Percentiles rank a stretch among this genome's conserved stretches.
Evolutionary conservation across 2,797 vertebrate genomes (phyloP).

Genomic region (Denticeps clupeoides): DNA sequence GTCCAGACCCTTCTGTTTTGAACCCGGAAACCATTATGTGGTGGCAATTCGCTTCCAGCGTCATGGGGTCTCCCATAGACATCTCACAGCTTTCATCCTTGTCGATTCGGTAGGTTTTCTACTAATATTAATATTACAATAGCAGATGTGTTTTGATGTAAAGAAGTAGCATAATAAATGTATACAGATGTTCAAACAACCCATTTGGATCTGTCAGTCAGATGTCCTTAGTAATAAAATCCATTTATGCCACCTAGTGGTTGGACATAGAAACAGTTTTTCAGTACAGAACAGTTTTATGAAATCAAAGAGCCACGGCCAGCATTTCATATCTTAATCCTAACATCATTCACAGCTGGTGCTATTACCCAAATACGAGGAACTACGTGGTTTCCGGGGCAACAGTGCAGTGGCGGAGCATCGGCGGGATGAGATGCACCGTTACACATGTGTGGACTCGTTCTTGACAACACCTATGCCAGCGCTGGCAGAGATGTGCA

Average conservation of each 20-base stretch:
- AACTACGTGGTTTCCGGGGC: slow-evolving; percentile 67
- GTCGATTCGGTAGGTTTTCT: slow-evolving; percentile 68
- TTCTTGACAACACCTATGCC: slow-evolving; percentile 61
- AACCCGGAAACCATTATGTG: slow-evolving; percentile 66
- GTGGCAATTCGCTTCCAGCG: slow-evolving; percentile 67
- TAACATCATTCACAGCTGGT: slow-evolving; percentile 69
- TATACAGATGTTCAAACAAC: too few relatives aligned
- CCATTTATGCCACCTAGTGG: slow-evolving; percentile 20
- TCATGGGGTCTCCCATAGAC: slow-evolving; percentile 54
- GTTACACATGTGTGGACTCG: slow-evolving; percentile 72
- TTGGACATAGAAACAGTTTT: neutral
- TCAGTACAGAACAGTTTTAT: too few relatives aligned
- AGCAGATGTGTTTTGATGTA: neutral
- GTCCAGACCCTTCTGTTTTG: slow-evolving; percentile 76
- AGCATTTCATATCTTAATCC: too few relatives aligned
- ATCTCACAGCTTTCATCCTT: slow-evolving; percentile 65
- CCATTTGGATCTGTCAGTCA: too few relatives aligned
- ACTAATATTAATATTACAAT: neutral
- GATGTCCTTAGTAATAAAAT: neutral
- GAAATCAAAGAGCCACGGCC: too few relatives aligned
- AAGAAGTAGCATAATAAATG: too few relatives aligned
- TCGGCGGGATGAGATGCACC: slow-evolving; percentile 62
- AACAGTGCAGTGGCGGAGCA: slow-evolving; percentile 36
- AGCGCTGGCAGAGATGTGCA: slow-evolving; percentile 59
- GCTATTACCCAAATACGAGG: slow-evolving; percentile 63